Evolutionary conservation across 2,113 vertebrate species (phyloP).

Genomic region (Takifugu flavidus): DNA sequence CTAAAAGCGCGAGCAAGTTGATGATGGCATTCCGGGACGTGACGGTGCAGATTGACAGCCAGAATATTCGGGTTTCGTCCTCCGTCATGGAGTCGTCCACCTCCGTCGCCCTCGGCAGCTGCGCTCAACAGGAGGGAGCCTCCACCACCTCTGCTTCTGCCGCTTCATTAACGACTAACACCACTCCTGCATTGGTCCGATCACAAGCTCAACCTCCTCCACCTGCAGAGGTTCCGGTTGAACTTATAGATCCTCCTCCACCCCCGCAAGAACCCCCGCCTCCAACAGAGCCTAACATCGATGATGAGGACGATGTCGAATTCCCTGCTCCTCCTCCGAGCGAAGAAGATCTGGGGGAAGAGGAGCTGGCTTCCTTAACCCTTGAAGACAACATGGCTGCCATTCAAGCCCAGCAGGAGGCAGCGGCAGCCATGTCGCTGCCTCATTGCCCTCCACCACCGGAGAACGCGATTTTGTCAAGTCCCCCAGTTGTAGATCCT

Average conservation of each 20-base stretch:
- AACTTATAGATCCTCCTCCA: slow-evolving; percentile 47
- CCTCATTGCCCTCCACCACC: slow-evolving; percentile 24
- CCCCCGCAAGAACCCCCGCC: slow-evolving; percentile 63
- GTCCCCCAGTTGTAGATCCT: slow-evolving; percentile 48
- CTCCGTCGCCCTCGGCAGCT: slow-evolving; percentile 88
- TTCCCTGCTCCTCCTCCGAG: slow-evolving; percentile 75
- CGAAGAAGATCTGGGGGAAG: slow-evolving; percentile 66
- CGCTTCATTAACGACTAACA: slow-evolving; percentile 30
- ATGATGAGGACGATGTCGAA: slow-evolving; percentile 58
- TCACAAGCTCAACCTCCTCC: slow-evolving; percentile 36
- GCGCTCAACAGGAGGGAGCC: slow-evolving; percentile 69
- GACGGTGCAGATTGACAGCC: slow-evolving; percentile 93
- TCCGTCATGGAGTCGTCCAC: slow-evolving; percentile 82
- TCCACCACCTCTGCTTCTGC: slow-evolving; percentile 20
- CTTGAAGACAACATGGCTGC: slow-evolving; percentile 64
- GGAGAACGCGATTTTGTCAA: slow-evolving; percentile 15
- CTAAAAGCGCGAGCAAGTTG: slow-evolving; percentile 86
- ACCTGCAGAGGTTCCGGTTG: slow-evolving; percentile 42
- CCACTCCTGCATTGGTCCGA: slow-evolving; percentile 11
- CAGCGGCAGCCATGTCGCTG: slow-evolving; percentile 28
- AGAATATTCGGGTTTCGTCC: slow-evolving; percentile 92
- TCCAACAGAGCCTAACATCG: slow-evolving; percentile 55
- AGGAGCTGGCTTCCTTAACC: slow-evolving; percentile 53
- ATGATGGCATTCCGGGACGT: slow-evolving; percentile 99
- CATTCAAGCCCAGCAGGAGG: slow-evolving; percentile 57